Conservation (phyloP, 2,113 vertebrate species). For the Syngnathus typhle region DNA sequence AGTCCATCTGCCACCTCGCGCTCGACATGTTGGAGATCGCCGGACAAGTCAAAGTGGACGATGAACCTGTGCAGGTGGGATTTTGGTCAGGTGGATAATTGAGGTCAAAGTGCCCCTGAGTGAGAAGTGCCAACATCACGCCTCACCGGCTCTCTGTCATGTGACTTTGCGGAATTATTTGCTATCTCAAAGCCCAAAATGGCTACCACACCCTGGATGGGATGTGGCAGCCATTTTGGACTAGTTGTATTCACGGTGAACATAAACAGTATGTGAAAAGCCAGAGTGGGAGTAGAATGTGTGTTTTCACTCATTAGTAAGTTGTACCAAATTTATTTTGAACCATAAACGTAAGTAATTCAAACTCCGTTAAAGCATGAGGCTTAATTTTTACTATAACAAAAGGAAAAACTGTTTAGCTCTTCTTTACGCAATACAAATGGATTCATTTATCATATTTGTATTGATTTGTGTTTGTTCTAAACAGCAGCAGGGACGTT, state of each 20-base stretch:
- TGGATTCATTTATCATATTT: conserved; percentile 14
- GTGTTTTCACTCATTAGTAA: too few species aligned
- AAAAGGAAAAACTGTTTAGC: too few species aligned
- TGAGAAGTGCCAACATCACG: too few species aligned
- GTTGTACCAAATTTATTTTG: too few species aligned
- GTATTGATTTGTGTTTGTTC: conserved; percentile 13
- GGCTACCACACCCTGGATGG: background rate
- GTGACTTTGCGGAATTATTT: background rate
- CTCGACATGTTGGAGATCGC: conserved; percentile 99
- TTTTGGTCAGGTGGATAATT: too few species aligned
- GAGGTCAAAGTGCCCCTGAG: too few species aligned
- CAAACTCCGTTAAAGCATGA: too few species aligned
- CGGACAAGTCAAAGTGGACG: conserved; percentile 94
- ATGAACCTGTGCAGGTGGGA: conserved; percentile 88
- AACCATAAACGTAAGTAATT: too few species aligned
- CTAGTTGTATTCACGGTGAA: too few species aligned
- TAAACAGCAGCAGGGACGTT: conserved; percentile 46
- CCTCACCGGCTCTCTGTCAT: background rate
- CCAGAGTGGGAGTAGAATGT: background rate
- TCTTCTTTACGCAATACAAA: too few species aligned
- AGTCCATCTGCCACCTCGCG: conserved; percentile 93
- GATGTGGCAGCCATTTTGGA: background rate
- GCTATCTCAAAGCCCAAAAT: background rate
- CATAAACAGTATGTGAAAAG: background rate
- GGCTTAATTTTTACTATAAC: too few species aligned